These are phyloP conservation scores for Amblyteles armatorius DNA, from an alignment of 2,888 invertebrate species.

Conservation along the genomic window DNA sequence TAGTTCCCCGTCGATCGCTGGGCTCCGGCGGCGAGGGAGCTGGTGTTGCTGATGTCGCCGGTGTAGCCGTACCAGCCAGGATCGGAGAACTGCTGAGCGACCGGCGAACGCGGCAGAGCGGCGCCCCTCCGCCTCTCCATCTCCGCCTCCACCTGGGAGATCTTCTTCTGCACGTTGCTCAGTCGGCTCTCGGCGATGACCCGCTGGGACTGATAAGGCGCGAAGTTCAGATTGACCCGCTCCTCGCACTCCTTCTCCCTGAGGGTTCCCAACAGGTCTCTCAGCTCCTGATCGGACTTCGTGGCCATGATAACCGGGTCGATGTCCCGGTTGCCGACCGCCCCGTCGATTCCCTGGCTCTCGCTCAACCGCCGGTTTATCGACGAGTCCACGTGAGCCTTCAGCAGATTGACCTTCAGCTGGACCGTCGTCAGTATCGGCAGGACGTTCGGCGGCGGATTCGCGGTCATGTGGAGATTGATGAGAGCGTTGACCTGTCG, in stretches of 20 bases:
- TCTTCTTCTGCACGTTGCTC: constrained; percentile 78
- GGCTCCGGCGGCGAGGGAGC: constrained; percentile 18
- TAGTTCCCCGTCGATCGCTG: constrained; percentile 40
- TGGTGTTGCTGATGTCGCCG: constrained; percentile 54
- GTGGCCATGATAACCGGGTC: constrained; percentile 75
- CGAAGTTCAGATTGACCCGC: constrained; percentile 77
- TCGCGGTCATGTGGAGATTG: constrained; percentile 79
- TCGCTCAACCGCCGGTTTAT: constrained; percentile 77
- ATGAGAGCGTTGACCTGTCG: constrained; percentile 80
- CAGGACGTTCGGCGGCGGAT: constrained; percentile 76
- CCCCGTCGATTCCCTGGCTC: constrained; percentile 74
- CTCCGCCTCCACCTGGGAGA: constrained; percentile 79
- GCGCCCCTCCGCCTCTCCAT: constrained; percentile 74
- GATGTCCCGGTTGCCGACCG: constrained; percentile 69
- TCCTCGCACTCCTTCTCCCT: constrained; percentile 81
- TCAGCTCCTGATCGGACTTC: constrained; percentile 79
- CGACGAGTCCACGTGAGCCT: constrained; percentile 76
- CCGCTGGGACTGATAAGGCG: constrained; percentile 78
- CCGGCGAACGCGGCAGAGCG: constrained; percentile 48
- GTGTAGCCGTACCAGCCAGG: constrained; percentile 67
- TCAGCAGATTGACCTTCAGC: constrained; percentile 80
- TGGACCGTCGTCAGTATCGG: constrained; percentile 80
- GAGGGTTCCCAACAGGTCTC: constrained; percentile 76
- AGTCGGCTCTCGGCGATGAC: constrained; percentile 77
- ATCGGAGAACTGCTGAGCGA: constrained; percentile 56